Conservation (phyloP, 1,140 invertebrate genomes). For the Dreissena rostriformis region DNA sequence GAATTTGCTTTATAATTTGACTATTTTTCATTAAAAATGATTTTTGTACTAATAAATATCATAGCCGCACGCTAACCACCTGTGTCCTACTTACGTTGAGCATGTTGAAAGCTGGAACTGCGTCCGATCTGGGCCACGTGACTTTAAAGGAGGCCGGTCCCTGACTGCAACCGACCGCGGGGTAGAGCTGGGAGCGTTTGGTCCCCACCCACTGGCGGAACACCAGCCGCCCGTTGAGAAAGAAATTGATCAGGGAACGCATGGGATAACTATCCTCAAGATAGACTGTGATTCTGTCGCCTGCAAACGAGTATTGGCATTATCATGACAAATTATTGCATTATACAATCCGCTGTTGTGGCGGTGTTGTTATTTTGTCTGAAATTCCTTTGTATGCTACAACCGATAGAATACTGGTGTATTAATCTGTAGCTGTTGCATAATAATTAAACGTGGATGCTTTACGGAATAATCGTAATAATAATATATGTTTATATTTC, state of each 20-base stretch:
- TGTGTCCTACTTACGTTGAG: neutral
- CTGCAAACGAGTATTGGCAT: constrained; percentile 28
- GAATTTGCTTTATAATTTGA: no score
- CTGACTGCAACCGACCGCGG: constrained; percentile 53
- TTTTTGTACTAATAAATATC: no score
- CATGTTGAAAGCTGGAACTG: neutral
- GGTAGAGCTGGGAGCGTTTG: constrained; percentile 45
- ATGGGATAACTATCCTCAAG: constrained; percentile 53
- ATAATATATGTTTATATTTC: no score
- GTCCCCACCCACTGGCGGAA: constrained; percentile 61
- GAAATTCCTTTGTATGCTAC: no score
- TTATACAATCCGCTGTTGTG: neutral
- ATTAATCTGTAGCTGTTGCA: no score
- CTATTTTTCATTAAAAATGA: no score
- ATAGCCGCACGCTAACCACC: no score
- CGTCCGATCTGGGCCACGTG: constrained; percentile 49
- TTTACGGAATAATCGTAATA: no score
- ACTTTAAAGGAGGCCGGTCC: constrained; percentile 40
- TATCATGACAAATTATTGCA: neutral
- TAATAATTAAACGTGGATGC: no score
- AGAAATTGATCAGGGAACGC: constrained; percentile 58
- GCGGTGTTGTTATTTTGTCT: neutral
- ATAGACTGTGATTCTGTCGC: constrained; percentile 53
- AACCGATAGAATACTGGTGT: no score
- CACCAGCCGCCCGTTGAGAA: constrained; percentile 55